Evolutionary conservation across 2,113 vertebrate genomes (phyloP).

Genomic region (Tympanuchus pallidicinctus): DNA sequence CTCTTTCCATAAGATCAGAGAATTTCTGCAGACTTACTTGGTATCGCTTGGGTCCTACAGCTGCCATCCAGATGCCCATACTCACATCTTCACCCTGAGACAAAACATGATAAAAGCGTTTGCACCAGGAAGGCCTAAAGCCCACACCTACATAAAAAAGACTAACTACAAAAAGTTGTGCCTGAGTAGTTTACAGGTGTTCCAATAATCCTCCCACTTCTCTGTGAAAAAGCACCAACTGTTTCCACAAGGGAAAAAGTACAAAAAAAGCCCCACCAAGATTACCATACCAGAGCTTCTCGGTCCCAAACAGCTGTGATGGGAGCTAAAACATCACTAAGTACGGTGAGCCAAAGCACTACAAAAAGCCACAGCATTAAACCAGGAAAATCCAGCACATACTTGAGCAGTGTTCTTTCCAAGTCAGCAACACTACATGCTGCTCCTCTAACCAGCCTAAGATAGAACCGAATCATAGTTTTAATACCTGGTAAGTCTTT

Average conservation of each 20-base stretch:
- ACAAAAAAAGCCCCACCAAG: not conserved
- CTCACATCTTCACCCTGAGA: conserved; percentile 96
- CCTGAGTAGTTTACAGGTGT: not conserved
- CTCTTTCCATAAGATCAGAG: not conserved
- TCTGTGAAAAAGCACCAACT: not conserved
- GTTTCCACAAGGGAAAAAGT: not conserved
- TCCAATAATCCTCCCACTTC: not conserved
- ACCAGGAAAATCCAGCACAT: not conserved
- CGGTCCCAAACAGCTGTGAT: not conserved
- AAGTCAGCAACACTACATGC: not conserved
- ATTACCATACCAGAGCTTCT: not conserved
- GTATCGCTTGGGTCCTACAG: conserved; percentile 90
- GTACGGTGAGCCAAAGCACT: not conserved
- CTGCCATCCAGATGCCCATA: conserved; percentile 99
- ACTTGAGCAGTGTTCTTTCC: not conserved
- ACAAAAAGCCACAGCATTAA: not conserved
- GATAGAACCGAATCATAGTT: not conserved
- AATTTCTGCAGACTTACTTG: conserved; percentile 72
- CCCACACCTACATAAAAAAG: not conserved
- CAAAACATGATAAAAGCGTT: not conserved
- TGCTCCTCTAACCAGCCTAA: not conserved
- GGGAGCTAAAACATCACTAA: not conserved
- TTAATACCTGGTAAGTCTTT: conserved; percentile 93
- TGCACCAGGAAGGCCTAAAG: not conserved
- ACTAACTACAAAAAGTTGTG: not conserved